Percentiles rank a stretch among this genome's conserved stretches.
Evolutionary conservation across 2,113 vertebrate species (phyloP).

Genomic region (Dissostichus mawsoni): DNA sequence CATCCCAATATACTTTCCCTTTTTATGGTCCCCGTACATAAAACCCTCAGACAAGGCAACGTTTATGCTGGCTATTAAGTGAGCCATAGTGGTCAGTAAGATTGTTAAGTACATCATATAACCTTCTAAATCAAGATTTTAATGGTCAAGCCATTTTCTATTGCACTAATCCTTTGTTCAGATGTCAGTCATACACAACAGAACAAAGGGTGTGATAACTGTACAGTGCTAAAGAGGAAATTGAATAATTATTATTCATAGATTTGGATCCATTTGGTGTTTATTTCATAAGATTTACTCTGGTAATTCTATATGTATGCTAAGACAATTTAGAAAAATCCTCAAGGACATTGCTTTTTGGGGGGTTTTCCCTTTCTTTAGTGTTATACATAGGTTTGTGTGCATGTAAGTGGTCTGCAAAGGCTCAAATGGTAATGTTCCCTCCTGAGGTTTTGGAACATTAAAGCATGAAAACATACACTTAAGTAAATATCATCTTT

Average conservation of each 20-base stretch:
- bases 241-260: not conserved
- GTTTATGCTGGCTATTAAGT: not conserved
- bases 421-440: too few species aligned
- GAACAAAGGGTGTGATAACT: not conserved
- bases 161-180: not conserved
- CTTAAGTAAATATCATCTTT: too few species aligned
- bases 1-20: conserved; percentile 2
- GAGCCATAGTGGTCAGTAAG: not conserved
- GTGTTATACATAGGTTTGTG: too few species aligned
- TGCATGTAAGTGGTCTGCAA: too few species aligned
- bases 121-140: conserved; percentile 5
- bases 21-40: conserved; percentile 10
- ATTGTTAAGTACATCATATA: conserved; percentile 9
- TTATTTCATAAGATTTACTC: not conserved
- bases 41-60: not conserved
- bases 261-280: not conserved
- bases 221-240: not conserved
- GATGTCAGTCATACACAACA: not conserved
- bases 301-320: not conserved
- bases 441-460: too few species aligned
- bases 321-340: not conserved
- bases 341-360: not conserved
- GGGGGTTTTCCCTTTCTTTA: too few species aligned
- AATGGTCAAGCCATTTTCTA: not conserved
- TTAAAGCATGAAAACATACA: too few species aligned